Conservation (phyloP, 2,797 vertebrate species). For the Sciurus carolinensis region DNA sequence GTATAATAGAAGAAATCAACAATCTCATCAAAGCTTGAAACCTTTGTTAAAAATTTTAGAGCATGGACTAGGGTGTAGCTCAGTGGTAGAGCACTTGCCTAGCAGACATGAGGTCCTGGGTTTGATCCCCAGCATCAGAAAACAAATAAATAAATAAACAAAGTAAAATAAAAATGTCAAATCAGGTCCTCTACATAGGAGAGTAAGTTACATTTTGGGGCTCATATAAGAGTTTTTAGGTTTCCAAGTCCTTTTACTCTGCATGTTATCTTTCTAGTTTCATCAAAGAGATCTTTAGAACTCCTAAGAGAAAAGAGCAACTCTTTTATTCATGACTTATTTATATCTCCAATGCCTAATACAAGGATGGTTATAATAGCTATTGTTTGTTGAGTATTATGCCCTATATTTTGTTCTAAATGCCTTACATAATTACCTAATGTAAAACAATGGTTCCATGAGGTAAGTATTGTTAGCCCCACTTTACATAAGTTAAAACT, state of each 20-base stretch:
- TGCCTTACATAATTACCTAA: background rate
- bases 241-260: background rate
- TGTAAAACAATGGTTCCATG: background rate
- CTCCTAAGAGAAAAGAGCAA: conserved; percentile 9
- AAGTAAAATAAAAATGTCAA: background rate
- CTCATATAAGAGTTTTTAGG: background rate
- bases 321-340: conserved; percentile 9
- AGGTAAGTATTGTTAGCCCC: background rate
- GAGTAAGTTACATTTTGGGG: conserved; percentile 8
- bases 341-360: background rate
- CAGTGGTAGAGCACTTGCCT: background rate
- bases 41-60: conserved; percentile 31
- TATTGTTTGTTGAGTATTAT: background rate
- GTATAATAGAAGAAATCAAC: background rate
- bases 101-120: background rate
- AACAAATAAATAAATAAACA: background rate
- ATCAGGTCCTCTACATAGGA: conserved; percentile 19
- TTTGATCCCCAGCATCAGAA: background rate
- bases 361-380: background rate
- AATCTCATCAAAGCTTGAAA: background rate
- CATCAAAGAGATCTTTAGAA: conserved; percentile 10
- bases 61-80: background rate
- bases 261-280: conserved; percentile 14
- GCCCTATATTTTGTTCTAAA: background rate
- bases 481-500: conserved; percentile 44